Percentiles rank a stretch among this genome's conserved stretches.
Evolutionary conservation across 1,140 invertebrate genomes (phyloP).

Genomic region (Diachasmimorpha longicaudata): DNA sequence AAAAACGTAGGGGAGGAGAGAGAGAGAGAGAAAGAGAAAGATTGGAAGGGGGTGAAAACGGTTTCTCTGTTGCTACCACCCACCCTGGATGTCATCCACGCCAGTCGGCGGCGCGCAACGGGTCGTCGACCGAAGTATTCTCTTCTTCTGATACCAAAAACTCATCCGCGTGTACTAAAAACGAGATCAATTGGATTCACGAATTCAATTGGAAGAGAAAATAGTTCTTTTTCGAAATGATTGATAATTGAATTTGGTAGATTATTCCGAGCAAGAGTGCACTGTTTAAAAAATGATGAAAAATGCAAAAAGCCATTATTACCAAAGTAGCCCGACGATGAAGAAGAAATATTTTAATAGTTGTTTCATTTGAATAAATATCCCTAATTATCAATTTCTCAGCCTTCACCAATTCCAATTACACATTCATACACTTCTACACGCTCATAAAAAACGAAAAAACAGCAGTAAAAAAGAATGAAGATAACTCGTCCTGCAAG

Average conservation of each 20-base stretch:
- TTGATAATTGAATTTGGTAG: background rate
- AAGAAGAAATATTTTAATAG: no score
- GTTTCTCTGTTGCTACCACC: conserved; percentile 1
- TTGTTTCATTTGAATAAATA: no score
- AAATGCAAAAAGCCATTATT: no score
- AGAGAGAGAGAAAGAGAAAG: background rate
- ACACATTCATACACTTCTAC: no score
- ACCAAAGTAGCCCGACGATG: no score
- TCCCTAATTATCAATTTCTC: no score
- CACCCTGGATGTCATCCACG: background rate
- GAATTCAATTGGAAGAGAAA: no score
- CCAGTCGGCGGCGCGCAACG: background rate
- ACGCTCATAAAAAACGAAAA: no score
- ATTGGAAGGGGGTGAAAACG: background rate
- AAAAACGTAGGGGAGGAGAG: background rate
- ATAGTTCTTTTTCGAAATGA: no score
- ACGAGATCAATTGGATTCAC: background rate
- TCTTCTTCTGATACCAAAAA: background rate
- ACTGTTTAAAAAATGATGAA: no score
- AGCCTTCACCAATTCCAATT: no score
- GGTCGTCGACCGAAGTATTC: background rate
- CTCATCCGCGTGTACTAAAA: background rate
- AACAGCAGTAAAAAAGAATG: background rate
- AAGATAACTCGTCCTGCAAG: background rate
- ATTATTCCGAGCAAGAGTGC: background rate